Evolutionary conservation across 2,113 vertebrate genomes (phyloP), one percentile per base, ranked within the genome.

Genomic region (Paraplagusia blochii): DNA sequence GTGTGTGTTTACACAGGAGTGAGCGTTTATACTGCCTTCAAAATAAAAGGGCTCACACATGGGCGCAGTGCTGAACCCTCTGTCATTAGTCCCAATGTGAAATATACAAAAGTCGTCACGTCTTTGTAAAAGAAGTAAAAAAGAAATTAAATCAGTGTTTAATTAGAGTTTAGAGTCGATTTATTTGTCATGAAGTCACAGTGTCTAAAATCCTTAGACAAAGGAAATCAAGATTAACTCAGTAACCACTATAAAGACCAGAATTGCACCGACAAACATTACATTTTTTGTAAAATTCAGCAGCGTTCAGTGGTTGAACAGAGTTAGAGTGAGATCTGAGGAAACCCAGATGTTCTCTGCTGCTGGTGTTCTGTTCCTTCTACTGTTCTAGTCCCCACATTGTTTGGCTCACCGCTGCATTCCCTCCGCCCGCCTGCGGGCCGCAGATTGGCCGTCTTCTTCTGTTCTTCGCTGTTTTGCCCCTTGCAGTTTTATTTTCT

Each of bases 1-100:
- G 35, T 82, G 66, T 49, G 62, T 79, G 79, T 88, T 87, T 83
- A 54, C 14, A 51, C 74, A 75, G 69, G 58, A 69, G 50, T 72
- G 18, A 2, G 8, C 44, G 62, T 78, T 76, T 76, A 48, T 55
- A 44, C 66, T 70, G 66, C 58, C 50, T 22, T 64, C 61, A 53
- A 53, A 57, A 39, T 85, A 76, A 83, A 85, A 79, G 15, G 52
- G 33, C 59, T 71, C 51, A 64, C 73, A 81, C 66, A 67, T 74
- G 76, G 72, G 47, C 29, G 33, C 22, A 29, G 22, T 6, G 3
- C 6, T 6, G 22, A 2, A 29, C 22, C 55, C 44, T n/a, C 51
- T 63, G 10, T 50, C 76, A 74, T 80, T 74, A 45, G 62, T 57
- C 49, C 42, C 39, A 54, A 63, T 45, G 43, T 76, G 52, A 82